Evolutionary conservation across 2,797 vertebrate species (phyloP).

Genomic region (Melanotaenia boesemani): DNA sequence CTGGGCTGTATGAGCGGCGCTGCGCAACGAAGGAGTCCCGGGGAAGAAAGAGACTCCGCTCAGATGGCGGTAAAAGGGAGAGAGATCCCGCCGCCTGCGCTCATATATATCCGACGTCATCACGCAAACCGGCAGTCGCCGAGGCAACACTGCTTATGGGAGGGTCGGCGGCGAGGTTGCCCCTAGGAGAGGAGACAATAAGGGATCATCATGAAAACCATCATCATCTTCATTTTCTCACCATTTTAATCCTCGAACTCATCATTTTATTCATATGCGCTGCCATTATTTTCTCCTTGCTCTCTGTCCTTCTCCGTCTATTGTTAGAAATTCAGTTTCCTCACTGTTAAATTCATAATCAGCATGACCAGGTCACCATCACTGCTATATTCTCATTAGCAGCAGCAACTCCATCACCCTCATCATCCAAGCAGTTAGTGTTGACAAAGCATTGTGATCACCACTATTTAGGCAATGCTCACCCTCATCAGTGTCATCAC

Average conservation of each 20-base stretch:
- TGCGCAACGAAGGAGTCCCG: conserved; percentile 79
- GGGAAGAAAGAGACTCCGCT: conserved; percentile 86
- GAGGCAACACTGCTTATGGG: conserved; percentile 76
- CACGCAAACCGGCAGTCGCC: conserved; percentile 87
- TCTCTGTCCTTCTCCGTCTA: neutral
- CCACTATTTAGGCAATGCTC: neutral
- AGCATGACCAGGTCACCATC: neutral
- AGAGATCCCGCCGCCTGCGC: conserved; percentile 93
- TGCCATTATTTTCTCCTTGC: neutral
- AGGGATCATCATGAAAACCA: neutral
- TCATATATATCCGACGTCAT: conserved; percentile 97
- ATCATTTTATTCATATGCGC: neutral
- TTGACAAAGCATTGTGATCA: neutral
- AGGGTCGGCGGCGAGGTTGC: conserved; percentile 47
- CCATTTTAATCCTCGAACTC: neutral
- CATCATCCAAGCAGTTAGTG: conserved; percentile 3
- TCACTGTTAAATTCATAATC: neutral
- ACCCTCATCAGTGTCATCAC: neutral
- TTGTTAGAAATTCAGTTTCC: neutral
- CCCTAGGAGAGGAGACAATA: neutral
- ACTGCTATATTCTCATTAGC: neutral
- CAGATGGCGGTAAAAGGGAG: conserved; percentile 94
- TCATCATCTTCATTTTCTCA: neutral
- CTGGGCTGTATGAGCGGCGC: conserved; percentile 62
- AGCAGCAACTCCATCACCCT: neutral